A percentile compares a stretch with the other conserved stretches of the same genome.
phyloP scores from a whole-genome alignment of 2,797 vertebrate genomes.

The Eleutherodactylus coqui region DNA sequence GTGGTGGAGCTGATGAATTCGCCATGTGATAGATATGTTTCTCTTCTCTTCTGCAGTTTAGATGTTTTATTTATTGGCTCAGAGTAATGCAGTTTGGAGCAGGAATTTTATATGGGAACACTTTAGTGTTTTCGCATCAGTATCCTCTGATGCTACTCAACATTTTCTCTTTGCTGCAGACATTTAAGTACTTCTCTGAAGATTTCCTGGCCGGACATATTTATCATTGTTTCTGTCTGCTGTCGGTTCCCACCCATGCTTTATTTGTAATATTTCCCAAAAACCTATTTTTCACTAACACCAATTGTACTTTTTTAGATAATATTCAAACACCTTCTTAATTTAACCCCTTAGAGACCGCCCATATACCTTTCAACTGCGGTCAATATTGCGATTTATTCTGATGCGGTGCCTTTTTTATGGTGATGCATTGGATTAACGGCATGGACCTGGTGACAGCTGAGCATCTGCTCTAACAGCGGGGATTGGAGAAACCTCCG shows the following conservation, averaged over 20 bases:
- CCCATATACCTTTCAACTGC: not conserved
- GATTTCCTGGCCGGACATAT: conserved; percentile 14
- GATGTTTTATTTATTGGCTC: conserved; percentile 52
- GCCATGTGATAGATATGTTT: conserved; percentile 36
- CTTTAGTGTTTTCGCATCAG: conserved; percentile 35
- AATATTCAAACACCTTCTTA: not conserved
- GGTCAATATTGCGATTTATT: no score
- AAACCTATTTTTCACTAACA: not conserved
- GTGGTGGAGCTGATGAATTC: conserved; percentile 7
- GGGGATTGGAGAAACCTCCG: no score
- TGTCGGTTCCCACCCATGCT: not conserved
- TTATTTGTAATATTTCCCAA: not conserved
- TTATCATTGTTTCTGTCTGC: conserved; percentile 31
- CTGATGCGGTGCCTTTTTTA: no score
- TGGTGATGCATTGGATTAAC: no score
- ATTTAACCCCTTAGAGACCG: no score
- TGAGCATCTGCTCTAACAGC: no score
- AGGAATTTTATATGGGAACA: conserved; percentile 21
- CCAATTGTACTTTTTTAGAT: not conserved
- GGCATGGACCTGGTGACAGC: no score
- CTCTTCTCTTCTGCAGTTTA: conserved; percentile 38
- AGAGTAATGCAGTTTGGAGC: conserved; percentile 22
- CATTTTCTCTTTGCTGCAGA: conserved; percentile 16
- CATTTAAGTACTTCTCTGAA: conserved; percentile 14
- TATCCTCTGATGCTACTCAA: conserved; percentile 19